Percentiles rank a stretch among this genome's conserved stretches.
Conservation (phyloP, 2,888 invertebrate genomes). For the Epirrita christyi region DNA sequence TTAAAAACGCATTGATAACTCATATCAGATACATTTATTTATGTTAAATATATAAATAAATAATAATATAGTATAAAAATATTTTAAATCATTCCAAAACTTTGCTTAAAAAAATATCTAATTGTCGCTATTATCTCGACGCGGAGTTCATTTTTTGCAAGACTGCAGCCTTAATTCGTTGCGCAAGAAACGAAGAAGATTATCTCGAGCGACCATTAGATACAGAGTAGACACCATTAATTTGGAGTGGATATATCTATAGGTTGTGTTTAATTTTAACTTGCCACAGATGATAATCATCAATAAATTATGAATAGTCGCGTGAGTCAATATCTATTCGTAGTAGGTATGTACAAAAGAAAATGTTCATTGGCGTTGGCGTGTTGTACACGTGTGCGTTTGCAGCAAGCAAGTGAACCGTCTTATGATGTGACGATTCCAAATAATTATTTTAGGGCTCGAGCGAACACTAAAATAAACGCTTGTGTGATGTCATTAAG, state of each 20-base stretch:
- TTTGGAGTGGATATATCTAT: not conserved
- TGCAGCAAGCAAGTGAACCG: slow-evolving; percentile 54
- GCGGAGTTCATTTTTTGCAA: too few relatives aligned
- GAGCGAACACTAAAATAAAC: slow-evolving; percentile 75
- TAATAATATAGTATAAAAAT: too few relatives aligned
- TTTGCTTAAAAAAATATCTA: too few relatives aligned
- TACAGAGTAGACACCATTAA: not conserved
- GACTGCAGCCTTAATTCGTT: too few relatives aligned
- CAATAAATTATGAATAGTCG: slow-evolving; percentile 11
- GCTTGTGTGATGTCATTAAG: slow-evolving; percentile 79
- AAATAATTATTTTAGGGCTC: slow-evolving; percentile 76
- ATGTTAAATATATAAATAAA: too few relatives aligned
- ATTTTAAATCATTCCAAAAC: too few relatives aligned
- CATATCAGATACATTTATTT: too few relatives aligned
- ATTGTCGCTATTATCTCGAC: too few relatives aligned
- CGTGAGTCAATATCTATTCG: slow-evolving; percentile 17
- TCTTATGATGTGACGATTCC: slow-evolving; percentile 59
- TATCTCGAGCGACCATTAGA: not conserved
- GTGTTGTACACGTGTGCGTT: slow-evolving; percentile 45
- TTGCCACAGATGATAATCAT: slow-evolving; percentile 1
- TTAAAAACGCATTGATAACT: too few relatives aligned
- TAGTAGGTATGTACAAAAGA: slow-evolving; percentile 27
- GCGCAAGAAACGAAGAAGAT: not conserved
- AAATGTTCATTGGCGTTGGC: slow-evolving; percentile 25
- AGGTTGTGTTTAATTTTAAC: slow-evolving; percentile 2